Evolutionary conservation across 2,797 vertebrate genomes (phyloP), one percentile per base, ranked within the genome.

Genomic region (Enteromius anoplus): DNA sequence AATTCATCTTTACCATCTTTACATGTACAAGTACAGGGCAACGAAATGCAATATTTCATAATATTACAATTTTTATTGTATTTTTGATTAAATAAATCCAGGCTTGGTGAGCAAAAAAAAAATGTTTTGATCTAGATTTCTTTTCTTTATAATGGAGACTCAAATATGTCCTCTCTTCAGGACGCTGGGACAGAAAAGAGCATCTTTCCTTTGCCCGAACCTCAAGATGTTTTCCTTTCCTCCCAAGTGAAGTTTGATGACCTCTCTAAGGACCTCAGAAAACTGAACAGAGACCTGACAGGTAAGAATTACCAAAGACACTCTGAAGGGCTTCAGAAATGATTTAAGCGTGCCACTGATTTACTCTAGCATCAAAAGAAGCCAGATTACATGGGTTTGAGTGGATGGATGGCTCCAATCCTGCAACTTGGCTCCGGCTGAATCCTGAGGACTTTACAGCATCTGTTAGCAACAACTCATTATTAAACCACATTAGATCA

Each of bases 181-280:
- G 95, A 96, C 40, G 95, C 96, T 37, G 97, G 97, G 86, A 97
- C 97, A 75, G 97, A 99, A 84, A 96, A 94, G 89, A 97, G 96
- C 64, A 29, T 90, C 64, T 98, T 97, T 91, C 98, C 97, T 21
- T 91, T 99, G 84, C 97, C 97, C 83, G 98, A 99, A 88, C 97
- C 97, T 81, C 96, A 97, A 79, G 97, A 99, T 87, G 92, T 98
- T 91, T 97, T 99, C 90, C 93, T 97, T 90, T 97, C 98, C 60
- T 95, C 97, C 17, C 98, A 99, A 94, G 96, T 99, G 89, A 98
- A 96, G 87, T 98, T 99, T 88, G 97, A 98, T 73, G 97, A 99
- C 90, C 93, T 99, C 87, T 91, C 85, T 90, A 95, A 95, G 91
- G 97, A 99, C 88, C 93, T 99, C 85, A 94, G 92, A 78, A 96